Percentiles rank a stretch among this genome's conserved stretches.
These are phyloP conservation scores for Pogona vitticeps DNA, from an alignment of 2,113 vertebrate species.

Conservation along the genomic window DNA sequence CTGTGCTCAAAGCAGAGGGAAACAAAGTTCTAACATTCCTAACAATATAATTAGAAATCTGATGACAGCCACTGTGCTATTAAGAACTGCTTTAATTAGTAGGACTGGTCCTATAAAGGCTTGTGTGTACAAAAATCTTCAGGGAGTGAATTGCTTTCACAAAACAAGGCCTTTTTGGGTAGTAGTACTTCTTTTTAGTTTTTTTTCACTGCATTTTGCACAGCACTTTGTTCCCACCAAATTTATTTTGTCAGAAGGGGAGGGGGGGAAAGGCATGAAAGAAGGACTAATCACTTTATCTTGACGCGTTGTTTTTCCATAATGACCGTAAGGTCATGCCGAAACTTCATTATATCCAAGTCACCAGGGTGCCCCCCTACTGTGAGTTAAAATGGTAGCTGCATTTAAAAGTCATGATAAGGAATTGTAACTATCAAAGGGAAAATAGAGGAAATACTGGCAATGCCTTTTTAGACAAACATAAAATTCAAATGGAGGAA, in stretches of 20 bases:
- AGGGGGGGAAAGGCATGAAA: not conserved
- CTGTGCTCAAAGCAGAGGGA: constrained; percentile 15
- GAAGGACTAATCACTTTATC: not conserved
- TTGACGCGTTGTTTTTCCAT: not conserved
- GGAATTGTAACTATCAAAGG: not conserved
- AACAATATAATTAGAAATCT: constrained; percentile 23
- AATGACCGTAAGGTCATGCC: not conserved
- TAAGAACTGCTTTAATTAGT: fast-evolving
- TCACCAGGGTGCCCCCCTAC: not conserved
- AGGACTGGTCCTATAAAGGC: not conserved
- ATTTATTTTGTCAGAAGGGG: constrained; percentile 10
- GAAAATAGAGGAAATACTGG: not conserved
- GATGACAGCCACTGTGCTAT: constrained; percentile 25
- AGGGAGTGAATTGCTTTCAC: not conserved
- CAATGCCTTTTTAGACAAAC: not conserved
- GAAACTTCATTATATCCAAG: not conserved
- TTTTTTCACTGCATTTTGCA: not conserved
- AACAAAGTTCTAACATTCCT: not conserved
- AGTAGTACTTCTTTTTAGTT: not conserved
- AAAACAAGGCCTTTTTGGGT: no score
- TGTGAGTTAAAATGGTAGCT: not conserved
- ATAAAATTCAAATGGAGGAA: not conserved
- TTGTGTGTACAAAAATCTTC: not conserved
- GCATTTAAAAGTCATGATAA: not conserved
- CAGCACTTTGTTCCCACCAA: not conserved